Percentiles rank a stretch among this genome's conserved stretches.
These are phyloP conservation scores for Drosophila eugracilis DNA, from an alignment of 1,140 invertebrate species.

Conservation along the genomic window DNA sequence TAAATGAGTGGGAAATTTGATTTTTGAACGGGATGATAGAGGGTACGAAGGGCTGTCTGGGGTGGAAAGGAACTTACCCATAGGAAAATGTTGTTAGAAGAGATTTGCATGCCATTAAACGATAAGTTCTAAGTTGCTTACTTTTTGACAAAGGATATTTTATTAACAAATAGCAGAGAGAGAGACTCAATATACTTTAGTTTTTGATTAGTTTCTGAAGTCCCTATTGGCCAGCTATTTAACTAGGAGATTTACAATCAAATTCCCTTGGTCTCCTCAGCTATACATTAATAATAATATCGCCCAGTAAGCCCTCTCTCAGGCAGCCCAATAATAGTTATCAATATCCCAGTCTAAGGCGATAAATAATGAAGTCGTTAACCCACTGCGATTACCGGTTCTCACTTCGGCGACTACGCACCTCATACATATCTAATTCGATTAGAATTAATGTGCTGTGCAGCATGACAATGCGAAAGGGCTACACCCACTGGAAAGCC, in stretches of 20 bases:
- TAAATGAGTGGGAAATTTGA: conserved; percentile 64
- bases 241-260: not conserved
- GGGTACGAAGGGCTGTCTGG: not conserved
- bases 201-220: not conserved
- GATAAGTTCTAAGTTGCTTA: conserved; percentile 3
- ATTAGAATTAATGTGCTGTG: conserved; percentile 57
- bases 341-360: conserved; percentile 28
- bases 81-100: conserved; percentile 6
- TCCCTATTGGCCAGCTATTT: not conserved
- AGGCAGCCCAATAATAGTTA: conserved; percentile 8
- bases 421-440: conserved; percentile 63
- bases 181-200: not conserved
- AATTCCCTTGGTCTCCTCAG: not conserved
- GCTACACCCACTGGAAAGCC: conserved; percentile 22
- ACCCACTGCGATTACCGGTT: conserved; percentile 36
- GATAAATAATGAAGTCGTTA: conserved; percentile 47
- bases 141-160: not conserved
- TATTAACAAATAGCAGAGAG: not conserved
- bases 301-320: conserved; percentile 20
- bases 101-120: conserved; percentile 26
- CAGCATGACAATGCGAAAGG: conserved; percentile 40
- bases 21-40: conserved; percentile 22
- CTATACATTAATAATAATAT: conserved; percentile 40
- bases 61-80: not conserved
- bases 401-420: conserved; percentile 38